phyloP scores from a whole-genome alignment of 2,113 vertebrate genomes.

The Arvicanthis niloticus region DNA sequence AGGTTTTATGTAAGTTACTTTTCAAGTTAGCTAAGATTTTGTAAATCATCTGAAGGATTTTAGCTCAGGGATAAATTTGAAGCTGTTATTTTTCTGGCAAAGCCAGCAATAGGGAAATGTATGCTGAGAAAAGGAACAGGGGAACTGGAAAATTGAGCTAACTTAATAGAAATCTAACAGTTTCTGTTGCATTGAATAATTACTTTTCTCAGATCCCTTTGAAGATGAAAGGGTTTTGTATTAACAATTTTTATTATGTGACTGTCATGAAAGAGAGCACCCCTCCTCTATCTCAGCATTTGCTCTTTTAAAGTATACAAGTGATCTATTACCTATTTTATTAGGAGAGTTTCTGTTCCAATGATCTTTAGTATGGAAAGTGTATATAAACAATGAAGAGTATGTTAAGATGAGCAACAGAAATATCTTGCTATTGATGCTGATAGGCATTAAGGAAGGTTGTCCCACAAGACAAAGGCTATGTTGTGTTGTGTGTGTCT shows the following conservation, averaged over 20 bases:
- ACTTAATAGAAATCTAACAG: constrained; percentile 85
- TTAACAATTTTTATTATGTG: constrained; percentile 79
- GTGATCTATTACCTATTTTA: constrained; percentile 74
- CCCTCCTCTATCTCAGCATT: constrained; percentile 71
- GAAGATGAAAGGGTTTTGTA: constrained; percentile 82
- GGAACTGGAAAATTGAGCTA: constrained; percentile 82
- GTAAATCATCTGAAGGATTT: constrained; percentile 85
- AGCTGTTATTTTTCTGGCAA: constrained; percentile 82
- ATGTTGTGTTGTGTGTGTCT: constrained; percentile 69
- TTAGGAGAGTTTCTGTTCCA: constrained; percentile 78
- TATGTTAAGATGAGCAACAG: constrained; percentile 71
- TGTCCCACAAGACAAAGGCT: constrained; percentile 79
- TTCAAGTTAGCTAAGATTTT: constrained; percentile 85
- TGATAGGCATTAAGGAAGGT: constrained; percentile 14
- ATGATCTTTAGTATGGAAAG: constrained; percentile 67
- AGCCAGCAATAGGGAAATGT: constrained; percentile 81
- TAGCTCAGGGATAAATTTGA: constrained; percentile 87
- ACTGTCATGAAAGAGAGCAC: constrained; percentile 63
- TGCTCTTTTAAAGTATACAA: constrained; percentile 77
- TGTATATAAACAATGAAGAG: constrained; percentile 56
- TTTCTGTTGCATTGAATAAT: constrained; percentile 83
- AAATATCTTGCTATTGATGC: constrained; percentile 58
- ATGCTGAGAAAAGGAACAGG: constrained; percentile 74
- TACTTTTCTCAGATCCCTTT: constrained; percentile 84
- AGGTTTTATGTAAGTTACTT: constrained; percentile 83